Evolutionary conservation across 37 sponge, comb jelly and placozoan genomes (phyloP), one percentile per base, ranked within the genome.

Genomic region (Hexactinellida sp.): DNA sequence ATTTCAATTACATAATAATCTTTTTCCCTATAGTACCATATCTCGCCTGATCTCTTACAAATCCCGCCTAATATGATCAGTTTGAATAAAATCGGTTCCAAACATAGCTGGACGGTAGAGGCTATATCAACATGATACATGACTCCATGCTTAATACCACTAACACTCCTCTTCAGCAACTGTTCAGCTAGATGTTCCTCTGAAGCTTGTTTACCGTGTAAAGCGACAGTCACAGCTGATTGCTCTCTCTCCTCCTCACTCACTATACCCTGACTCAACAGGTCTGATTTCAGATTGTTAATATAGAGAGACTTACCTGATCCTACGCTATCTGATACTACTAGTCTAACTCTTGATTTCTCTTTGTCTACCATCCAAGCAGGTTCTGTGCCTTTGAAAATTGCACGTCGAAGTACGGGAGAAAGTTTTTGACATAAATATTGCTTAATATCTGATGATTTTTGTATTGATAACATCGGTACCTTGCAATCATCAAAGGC

Each of bases 341-440:
- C 76, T 3, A 63, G 76, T n/a, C 76, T 63, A 10, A 63, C 76
- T 63, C 76, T 63, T 3, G 76, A 63, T 23, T 23, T 63, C 3
- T 63, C 76, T 63, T 63, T 63, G 30, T 63, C 76, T n/a, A 63
- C 76, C 34, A 32, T 28, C 76, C 76, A 63, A n/a, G 76, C 76
- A 25, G 76, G 34, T n/a, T 63, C 76, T n/a, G 19, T 63, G 30
- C 28, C 13, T 63, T n/a, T 3, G 3, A 32, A 23, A n/a, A n/a
- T 63, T 21, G 25, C 76, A 63, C 76, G 76, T 63, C 21, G 76
- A 28, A 25, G 76, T 10, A 63, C 30, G 34, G 76, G 76, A n/a
- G 30, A 63, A 23, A 63, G 30, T n/a, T 23, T 63, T 23, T 10
- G 30, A n/a, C 5, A 28, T 32, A 63, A 32, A 28, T 25, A 63